Conservation (phyloP, 2,113 vertebrate genomes). For the Cisticola juncidis region DNA sequence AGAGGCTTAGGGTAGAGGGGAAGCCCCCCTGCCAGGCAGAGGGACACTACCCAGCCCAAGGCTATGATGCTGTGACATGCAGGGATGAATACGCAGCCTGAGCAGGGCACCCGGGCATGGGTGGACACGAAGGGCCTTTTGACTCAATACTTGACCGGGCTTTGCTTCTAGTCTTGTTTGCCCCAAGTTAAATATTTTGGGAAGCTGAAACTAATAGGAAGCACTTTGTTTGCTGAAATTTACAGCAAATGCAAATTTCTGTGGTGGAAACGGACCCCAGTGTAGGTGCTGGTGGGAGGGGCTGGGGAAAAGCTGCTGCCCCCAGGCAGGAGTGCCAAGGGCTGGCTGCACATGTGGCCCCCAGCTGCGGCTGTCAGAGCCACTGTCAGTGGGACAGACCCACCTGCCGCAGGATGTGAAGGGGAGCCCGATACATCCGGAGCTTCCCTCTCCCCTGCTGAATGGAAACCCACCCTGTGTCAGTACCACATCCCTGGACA, state of each 20-base stretch:
- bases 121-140: fast-evolving
- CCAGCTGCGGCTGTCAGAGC: not conserved
- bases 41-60: not conserved
- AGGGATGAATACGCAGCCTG: fast-evolving
- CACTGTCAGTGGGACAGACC: not conserved
- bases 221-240: not conserved
- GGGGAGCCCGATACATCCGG: not conserved
- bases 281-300: not conserved
- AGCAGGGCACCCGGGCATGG: fast-evolving
- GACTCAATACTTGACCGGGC: fast-evolving
- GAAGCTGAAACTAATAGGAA: not conserved
- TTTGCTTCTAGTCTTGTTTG: not conserved
- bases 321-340: not conserved
- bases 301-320: not conserved
- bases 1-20: fast-evolving
- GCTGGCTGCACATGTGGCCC: not conserved
- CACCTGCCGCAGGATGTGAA: fast-evolving
- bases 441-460: not conserved
- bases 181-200: not conserved
- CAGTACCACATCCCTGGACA: not conserved
- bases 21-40: not conserved
- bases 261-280: fast-evolving
- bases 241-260: not conserved
- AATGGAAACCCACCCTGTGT: not conserved
- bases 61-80: fast-evolving